phyloP scores from a whole-genome alignment of 2,888 invertebrate species.

The Deilephila elpenor region DNA sequence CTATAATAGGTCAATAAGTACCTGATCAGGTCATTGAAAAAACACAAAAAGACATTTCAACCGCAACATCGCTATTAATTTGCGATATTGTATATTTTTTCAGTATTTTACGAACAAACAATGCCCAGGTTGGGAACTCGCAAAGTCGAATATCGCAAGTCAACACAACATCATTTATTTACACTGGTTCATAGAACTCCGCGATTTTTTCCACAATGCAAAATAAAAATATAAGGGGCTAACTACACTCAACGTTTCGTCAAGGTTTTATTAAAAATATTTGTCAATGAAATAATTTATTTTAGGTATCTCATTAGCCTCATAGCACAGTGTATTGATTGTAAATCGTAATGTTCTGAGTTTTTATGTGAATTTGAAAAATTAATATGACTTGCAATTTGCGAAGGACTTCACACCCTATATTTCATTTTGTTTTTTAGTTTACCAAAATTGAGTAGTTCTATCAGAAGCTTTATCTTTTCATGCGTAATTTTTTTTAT shows the following conservation, averaged over 20 bases:
- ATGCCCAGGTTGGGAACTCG: background rate
- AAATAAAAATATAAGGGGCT: conserved; percentile 10
- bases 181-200: conserved; percentile 8
- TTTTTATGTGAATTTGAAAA: no score
- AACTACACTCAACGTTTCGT: background rate
- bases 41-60: background rate
- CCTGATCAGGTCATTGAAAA: background rate
- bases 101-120: conserved; percentile 7
- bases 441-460: no score
- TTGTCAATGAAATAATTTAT: background rate
- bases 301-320: no score
- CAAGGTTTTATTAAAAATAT: background rate
- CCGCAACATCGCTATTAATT: conserved; percentile 16
- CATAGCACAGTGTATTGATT: no score
- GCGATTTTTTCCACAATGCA: background rate
- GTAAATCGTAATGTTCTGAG: no score
- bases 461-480: no score
- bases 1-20: no score
- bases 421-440: no score
- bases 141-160: conserved; percentile 44
- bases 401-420: no score
- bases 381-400: no score
- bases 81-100: background rate
- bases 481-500: no score
- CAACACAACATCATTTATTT: conserved; percentile 42